A percentile compares a stretch with the other conserved stretches of the same genome.
phyloP scores from a whole-genome alignment of 2,113 vertebrate genomes.

The Percina caprodes region DNA sequence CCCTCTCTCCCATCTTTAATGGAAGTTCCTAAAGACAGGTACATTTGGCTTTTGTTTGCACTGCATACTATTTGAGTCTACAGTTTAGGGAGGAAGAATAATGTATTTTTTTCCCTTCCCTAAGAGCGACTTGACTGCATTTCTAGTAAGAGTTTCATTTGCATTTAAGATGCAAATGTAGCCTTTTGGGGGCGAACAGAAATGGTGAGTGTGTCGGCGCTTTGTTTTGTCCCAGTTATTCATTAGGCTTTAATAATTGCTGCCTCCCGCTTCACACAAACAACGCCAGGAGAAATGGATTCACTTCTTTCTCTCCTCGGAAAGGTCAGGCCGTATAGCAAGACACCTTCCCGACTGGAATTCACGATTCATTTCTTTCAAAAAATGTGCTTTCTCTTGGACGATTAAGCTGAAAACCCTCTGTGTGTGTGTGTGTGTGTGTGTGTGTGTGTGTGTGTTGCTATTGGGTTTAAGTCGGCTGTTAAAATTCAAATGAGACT shows the following conservation, averaged over 20 bases:
- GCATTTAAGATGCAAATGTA: conserved; percentile 74
- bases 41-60: conserved; percentile 10
- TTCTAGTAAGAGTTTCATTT: conserved; percentile 49
- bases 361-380: conserved; percentile 25
- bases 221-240: conserved; percentile 67
- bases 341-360: conserved; percentile 26
- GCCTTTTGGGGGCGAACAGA: conserved; percentile 65
- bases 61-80: conserved; percentile 4
- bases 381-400: conserved; percentile 51
- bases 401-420: conserved; percentile 24
- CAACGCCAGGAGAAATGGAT: conserved; percentile 55
- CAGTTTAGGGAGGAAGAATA: not conserved
- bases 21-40: not conserved
- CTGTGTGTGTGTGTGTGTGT: conserved; percentile 11
- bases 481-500: conserved; percentile 61
- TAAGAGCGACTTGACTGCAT: conserved; percentile 21
- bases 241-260: conserved; percentile 72
- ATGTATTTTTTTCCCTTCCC: not conserved
- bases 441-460: not conserved
- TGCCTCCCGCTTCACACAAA: conserved; percentile 47
- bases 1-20: not conserved
- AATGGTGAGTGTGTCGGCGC: conserved; percentile 35
- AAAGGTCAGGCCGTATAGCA: conserved; percentile 61
- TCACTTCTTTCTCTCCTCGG: conserved; percentile 40
- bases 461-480: conserved; percentile 9